A percentile compares a stretch with the other conserved stretches of the same genome.
phyloP scores from a whole-genome alignment of 2,888 invertebrate genomes.

The Graphium colonna region DNA sequence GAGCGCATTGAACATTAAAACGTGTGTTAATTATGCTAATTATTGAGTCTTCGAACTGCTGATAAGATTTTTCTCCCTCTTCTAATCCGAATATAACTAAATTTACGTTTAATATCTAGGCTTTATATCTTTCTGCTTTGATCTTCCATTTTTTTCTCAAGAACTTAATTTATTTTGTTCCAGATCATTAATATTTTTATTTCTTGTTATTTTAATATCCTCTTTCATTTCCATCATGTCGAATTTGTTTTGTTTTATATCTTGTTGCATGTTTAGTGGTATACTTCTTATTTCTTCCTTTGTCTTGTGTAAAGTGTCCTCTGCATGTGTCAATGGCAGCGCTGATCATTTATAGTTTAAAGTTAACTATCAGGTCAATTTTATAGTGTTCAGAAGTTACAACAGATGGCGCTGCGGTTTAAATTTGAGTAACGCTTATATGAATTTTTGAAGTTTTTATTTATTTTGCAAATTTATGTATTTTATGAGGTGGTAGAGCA shows the following conservation, averaged over 20 bases:
- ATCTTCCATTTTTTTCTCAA: neutral
- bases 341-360: no score
- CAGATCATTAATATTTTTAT: constrained; percentile 24
- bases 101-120: neutral
- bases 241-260: constrained; percentile 26
- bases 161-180: constrained; percentile 8
- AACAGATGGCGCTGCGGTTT: no score
- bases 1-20: constrained; percentile 22
- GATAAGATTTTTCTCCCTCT: constrained; percentile 28
- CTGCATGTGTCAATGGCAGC: no score
- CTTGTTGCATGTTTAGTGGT: constrained; percentile 21
- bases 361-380: no score
- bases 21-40: constrained; percentile 26
- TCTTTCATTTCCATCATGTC: constrained; percentile 30
- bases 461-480: no score
- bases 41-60: constrained; percentile 18
- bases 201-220: constrained; percentile 27
- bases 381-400: no score
- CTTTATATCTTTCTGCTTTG: neutral
- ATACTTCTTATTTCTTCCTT: constrained; percentile 25
- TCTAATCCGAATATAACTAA: no score
- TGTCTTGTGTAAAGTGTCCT: no score
- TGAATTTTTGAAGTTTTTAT: no score
- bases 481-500: no score
- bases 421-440: no score